Base-by-base conservation (phyloP, 2,888 invertebrate genomes). In the Trissonchulus latispiculum region DNA sequence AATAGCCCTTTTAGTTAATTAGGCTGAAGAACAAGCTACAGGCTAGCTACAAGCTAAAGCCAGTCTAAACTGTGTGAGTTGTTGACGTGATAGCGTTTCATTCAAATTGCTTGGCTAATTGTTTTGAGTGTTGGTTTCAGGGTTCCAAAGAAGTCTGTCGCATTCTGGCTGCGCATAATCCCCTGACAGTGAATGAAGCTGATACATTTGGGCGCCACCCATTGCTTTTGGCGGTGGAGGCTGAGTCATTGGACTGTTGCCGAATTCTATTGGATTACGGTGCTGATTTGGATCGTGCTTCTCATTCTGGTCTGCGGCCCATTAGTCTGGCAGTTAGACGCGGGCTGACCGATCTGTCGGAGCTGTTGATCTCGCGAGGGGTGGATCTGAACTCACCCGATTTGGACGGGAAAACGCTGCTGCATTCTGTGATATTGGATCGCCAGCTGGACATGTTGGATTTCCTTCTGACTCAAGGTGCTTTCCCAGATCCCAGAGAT, bases 361-460 rank as follows among this genome's bases (percentile, higher is more conserved):
- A 88, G 70, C 86, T 90, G 70, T 85, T 95, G 72, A 83, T 90
- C 71, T 84, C 88, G 71, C n/a, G n/a, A n/a, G 90, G 90, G 71
- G 92, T 93, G 2, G 92, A 93, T 84, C 89, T 90, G 1, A 91
- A 94, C 84, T 90, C 92, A 61, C 88, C 90, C 81, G 95, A 95
- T 85, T 92, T 94, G 0, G 95, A 96, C 84, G 90, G 93, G 0
- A 87, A 95, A 68, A 92, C 92, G 80, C 93, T 94, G 0, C 86
- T 96, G 35, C 95, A 96, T 83, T 91, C 95, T 72, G 86, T 95
- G 72, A 93, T 95, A 1, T 85, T 93, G 77, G 93, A 93, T 85
- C 92, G 92, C 85, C 70, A 73, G 1, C 36, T 75, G 31, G 59
- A 68, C 1, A 73, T 83, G 77, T 81, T 81, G 8, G 75, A 76